Base-by-base conservation (phyloP, 1,140 invertebrate genomes). In the Pseudoatta argentina region DNA sequence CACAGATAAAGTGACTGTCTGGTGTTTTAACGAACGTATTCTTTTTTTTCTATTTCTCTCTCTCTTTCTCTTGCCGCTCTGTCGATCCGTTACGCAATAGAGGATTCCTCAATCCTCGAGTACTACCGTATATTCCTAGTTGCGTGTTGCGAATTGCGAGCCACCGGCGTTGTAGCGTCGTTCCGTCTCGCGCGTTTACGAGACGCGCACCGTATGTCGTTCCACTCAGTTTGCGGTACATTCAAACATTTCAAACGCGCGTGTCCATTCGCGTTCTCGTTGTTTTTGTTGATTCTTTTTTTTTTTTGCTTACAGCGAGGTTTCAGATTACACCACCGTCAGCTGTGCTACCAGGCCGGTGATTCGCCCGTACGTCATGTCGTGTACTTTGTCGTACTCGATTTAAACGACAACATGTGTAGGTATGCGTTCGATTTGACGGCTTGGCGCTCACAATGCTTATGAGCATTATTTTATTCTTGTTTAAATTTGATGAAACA, bases 51-150 rank as follows among this genome's bases (percentile, higher is more conserved):
- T 44, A 18, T n/a, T 18, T 18, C 18, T 30, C 7, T 34, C 34
- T 34, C 34, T 7, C 18, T 34, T 7, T n/a, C 16, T 21, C 10
- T 18, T 18, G 3, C 3, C 10, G 1, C n/a, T 4, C 34, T 24
- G 64, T 66, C 63, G 10, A 5, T 21, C n/a, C 64, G 64, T 67
- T 67, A 67, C n/a, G 64, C 64, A 67, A 67, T n/a, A 34, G n/a
- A 44, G 14, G 24, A 2, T 63, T 30, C 14, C 1, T 27, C 24
- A 5, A 5, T 30, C 24, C 5, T 27, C 24, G 24, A 5, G 14
- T n/a, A 27, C 24, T 3, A 21, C 21, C 6, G n/a, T 21, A 10
- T 16, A 12, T 44, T 44, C 39, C 39, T 44, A 8, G 39, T 44
- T 34, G 30, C 30, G 30, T 3, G 30, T 30, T 30, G 30, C 30